Conservation (phyloP, 2,797 vertebrate species). For the Silurus aristotelis region DNA sequence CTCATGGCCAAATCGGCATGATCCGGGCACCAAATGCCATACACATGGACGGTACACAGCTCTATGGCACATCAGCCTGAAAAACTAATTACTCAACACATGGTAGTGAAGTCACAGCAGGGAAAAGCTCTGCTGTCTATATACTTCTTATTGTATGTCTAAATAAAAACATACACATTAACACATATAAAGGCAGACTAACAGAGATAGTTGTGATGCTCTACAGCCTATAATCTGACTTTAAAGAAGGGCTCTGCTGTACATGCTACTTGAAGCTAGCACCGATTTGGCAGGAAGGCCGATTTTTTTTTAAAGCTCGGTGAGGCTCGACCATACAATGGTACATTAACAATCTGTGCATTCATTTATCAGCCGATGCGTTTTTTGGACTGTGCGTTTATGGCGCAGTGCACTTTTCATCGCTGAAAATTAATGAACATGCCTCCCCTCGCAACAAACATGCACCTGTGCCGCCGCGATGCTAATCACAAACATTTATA, state of each 20-base stretch:
- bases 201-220: constrained; percentile 62
- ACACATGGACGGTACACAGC: constrained; percentile 33
- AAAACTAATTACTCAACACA: constrained; percentile 66
- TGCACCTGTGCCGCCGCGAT: constrained; percentile 99
- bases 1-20: constrained; percentile 48
- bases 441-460: constrained; percentile 99
- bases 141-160: constrained; percentile 63
- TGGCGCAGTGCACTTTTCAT: constrained; percentile 98
- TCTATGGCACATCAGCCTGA: constrained; percentile 58
- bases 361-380: constrained; percentile 97
- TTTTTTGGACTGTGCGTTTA: constrained; percentile 97
- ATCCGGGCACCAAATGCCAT: constrained; percentile 52
- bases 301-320: constrained; percentile 70
- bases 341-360: constrained; percentile 98
- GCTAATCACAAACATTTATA: constrained; percentile 99
- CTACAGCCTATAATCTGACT: constrained; percentile 60
- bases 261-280: constrained; percentile 78
- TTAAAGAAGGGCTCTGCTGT: constrained; percentile 74
- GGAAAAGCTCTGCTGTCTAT: constrained; percentile 64
- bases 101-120: constrained; percentile 65
- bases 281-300: constrained; percentile 83
- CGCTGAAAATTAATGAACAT: constrained; percentile 99
- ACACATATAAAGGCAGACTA: constrained; percentile 59
- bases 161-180: constrained; percentile 54
- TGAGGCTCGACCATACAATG: constrained; percentile 87